Base-by-base conservation (phyloP, 2,888 invertebrate genomes). In the Cerceris ruficornis region DNA sequence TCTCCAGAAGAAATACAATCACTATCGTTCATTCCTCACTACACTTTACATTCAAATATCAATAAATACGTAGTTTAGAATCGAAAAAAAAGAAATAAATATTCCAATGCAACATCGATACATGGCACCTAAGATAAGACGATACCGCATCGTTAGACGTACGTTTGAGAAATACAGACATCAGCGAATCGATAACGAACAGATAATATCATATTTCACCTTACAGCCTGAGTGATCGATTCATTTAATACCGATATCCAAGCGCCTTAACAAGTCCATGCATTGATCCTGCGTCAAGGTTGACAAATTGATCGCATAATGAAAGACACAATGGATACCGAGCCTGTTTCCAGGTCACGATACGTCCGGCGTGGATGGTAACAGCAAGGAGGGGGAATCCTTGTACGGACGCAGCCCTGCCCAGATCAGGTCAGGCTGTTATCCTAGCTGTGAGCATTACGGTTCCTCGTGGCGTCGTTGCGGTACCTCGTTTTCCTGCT, bases 321-420 rank as follows among this genome's bases (percentile, higher is more conserved):
- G 67, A 42, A 52, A 70, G 69, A 62, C 75, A 80, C 68, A 71
- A 80, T 79, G 80, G 80, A 80, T 69, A 80, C 70, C 74, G 80
- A 75, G 79, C 60, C 74, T 80, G 79, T 80, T 80, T 80, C 74
- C 95, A 97, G 97, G 97, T 95, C 97, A 97, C 95, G 97, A 97
- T 95, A 94, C 97, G 95, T 97, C 97, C 93, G 97, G 97, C 94
- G 96, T 95, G 92, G 97, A 97, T 93, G 96, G 96, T 90, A 97
- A 96, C 94, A 97, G 97, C 93, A 94, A 96, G 90, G 96, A 96
- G 89, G 95, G 95, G 87, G 95, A 95, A 86, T 94, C 94, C 74
- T 93, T 93, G 70, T 93, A 93, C 76, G 93, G 93, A 80, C 93
- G 94, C 75, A 96, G 96, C 92, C 95, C 94, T 81, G 95, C 95